Evolutionary conservation across 2,113 vertebrate genomes (phyloP).

Genomic region (Cisticola juncidis): DNA sequence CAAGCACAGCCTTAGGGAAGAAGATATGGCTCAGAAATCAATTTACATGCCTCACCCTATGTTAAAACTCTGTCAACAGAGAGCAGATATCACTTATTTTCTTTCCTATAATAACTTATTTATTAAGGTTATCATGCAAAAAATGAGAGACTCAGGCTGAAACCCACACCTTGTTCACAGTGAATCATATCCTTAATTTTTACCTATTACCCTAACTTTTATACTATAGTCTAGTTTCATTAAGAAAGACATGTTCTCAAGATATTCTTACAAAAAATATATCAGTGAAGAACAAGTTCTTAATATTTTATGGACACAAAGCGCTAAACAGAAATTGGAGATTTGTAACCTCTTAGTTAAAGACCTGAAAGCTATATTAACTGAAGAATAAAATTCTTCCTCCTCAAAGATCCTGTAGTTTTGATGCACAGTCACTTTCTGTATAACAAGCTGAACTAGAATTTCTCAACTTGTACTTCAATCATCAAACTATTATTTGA

Average conservation of each 20-base stretch:
- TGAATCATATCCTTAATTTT: not conserved
- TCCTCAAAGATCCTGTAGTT: not conserved
- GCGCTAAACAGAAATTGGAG: not conserved
- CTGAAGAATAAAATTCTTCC: not conserved
- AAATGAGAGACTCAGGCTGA: not conserved
- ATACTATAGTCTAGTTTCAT: not conserved
- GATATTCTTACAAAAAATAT: not conserved
- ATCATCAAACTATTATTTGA: not conserved
- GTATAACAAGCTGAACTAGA: not conserved
- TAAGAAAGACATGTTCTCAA: not conserved
- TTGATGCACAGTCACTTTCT: not conserved
- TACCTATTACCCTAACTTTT: not conserved
- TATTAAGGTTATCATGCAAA: not conserved
- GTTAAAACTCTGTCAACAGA: not conserved
- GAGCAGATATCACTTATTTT: not conserved
- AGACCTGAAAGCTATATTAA: not conserved
- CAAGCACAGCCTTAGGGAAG: not conserved
- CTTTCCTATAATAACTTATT: not conserved
- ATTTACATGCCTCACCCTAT: not conserved
- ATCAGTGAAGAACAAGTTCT: not conserved
- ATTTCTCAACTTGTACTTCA: not conserved
- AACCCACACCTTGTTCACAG: not conserved
- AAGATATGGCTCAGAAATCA: not conserved
- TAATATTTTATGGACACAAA: not conserved
- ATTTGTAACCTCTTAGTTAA: not conserved